A percentile compares a stretch with the other conserved stretches of the same genome.
Evolutionary conservation across 2,113 vertebrate species (phyloP).

Genomic region (Mesocricetus auratus): DNA sequence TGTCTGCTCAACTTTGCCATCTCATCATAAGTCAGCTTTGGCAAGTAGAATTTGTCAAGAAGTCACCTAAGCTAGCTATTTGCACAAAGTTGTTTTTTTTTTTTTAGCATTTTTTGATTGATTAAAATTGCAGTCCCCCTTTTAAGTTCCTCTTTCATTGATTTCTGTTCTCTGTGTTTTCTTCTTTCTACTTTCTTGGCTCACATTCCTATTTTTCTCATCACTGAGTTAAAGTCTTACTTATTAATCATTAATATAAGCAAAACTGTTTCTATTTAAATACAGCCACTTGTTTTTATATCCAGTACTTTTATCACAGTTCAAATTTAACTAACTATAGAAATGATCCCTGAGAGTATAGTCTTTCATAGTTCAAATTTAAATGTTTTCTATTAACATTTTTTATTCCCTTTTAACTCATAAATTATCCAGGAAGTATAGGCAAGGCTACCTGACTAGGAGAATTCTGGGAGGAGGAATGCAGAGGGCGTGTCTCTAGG

Average conservation of each 20-base stretch:
- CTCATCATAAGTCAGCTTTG: background rate
- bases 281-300: background rate
- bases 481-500: too few species aligned
- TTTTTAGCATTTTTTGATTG: background rate
- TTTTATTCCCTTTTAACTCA: background rate
- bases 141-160: background rate
- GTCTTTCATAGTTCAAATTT: background rate
- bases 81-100: background rate
- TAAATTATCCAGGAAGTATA: background rate
- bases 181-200: background rate
- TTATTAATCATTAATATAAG: background rate
- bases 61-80: background rate
- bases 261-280: background rate
- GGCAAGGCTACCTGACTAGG: too few species aligned
- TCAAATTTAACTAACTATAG: background rate
- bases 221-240: background rate
- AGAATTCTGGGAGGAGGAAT: too few species aligned
- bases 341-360: background rate
- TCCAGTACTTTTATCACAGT: background rate
- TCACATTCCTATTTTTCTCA: background rate
- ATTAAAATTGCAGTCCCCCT: background rate
- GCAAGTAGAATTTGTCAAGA: background rate
- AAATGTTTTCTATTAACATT: conserved; percentile 31
- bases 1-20: background rate
- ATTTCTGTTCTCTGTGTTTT: background rate